Conservation (phyloP, 2,888 invertebrate species). For the Xanthostigma xanthostigma region DNA sequence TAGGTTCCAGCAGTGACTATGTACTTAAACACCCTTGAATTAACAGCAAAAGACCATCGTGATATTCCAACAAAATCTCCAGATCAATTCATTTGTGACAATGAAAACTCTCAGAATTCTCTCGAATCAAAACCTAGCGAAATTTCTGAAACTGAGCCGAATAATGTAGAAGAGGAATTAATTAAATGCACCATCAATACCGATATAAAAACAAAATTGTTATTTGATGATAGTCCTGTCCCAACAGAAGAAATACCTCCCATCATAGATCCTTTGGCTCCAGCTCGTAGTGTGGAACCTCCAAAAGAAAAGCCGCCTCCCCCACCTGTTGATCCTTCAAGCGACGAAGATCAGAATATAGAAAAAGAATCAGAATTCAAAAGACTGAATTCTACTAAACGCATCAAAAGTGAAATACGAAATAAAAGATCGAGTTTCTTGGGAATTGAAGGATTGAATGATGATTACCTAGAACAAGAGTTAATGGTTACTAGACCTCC, state of each 20-base stretch:
- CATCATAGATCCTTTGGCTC: conserved; percentile 12
- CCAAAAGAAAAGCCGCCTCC: conserved; percentile 71
- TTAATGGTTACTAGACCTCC: conserved; percentile 49
- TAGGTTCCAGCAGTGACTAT: no score
- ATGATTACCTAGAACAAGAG: conserved; percentile 54
- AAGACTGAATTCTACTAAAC: conserved; percentile 65
- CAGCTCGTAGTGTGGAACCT: conserved; percentile 17
- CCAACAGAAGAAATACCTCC: conserved; percentile 27
- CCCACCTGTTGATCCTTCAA: conserved; percentile 43
- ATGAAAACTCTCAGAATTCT: no score
- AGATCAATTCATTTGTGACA: no score
- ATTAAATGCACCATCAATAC: conserved; percentile 2
- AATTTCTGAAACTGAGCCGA: background rate
- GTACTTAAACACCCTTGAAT: no score
- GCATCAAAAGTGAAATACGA: conserved; percentile 73
- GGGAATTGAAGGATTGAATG: conserved; percentile 60
- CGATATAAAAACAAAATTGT: conserved; percentile 12
- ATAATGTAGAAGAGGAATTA: background rate
- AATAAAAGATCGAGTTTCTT: conserved; percentile 74
- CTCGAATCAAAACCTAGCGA: no score
- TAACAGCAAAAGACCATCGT: no score
- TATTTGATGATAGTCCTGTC: conserved; percentile 37
- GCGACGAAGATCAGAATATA: conserved; percentile 30
- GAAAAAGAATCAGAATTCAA: conserved; percentile 31
- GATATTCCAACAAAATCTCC: no score